These are phyloP conservation scores for Campoplex capitator DNA, from an alignment of 2,888 invertebrate genomes.

Conservation along the genomic window DNA sequence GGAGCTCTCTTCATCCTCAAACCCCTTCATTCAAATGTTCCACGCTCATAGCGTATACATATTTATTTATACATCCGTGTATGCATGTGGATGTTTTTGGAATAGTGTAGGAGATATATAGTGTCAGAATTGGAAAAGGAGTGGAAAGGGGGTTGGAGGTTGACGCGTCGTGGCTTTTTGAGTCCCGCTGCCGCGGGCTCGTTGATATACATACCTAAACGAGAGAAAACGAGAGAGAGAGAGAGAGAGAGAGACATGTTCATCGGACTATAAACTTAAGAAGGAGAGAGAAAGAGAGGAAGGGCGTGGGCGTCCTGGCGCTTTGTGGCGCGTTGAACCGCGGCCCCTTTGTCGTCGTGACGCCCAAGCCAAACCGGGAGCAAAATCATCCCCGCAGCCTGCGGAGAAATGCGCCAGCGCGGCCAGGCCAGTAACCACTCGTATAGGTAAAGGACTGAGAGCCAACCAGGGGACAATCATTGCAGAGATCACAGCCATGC, in stretches of 20 bases:
- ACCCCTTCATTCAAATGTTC: slow-evolving; percentile 43
- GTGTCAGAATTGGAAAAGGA: not conserved
- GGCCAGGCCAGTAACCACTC: slow-evolving; percentile 70
- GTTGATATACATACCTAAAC: not conserved
- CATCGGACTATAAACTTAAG: slow-evolving; percentile 37
- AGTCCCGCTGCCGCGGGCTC: slow-evolving; percentile 70
- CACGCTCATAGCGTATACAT: not conserved
- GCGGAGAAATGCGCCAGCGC: slow-evolving; percentile 74
- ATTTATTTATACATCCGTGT: not conserved
- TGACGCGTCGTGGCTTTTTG: slow-evolving; percentile 78
- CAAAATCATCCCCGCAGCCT: slow-evolving; percentile 72
- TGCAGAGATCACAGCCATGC: slow-evolving; percentile 80
- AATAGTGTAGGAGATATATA: slow-evolving; percentile 33
- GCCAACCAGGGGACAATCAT: slow-evolving; percentile 79
- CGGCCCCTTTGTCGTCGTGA: slow-evolving; percentile 82
- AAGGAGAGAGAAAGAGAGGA: slow-evolving; percentile 41
- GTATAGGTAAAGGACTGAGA: slow-evolving; percentile 64
- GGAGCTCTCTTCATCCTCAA: slow-evolving; percentile 48
- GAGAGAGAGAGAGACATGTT: slow-evolving; percentile 25
- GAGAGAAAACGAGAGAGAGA: slow-evolving; percentile 15
- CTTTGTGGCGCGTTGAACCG: slow-evolving; percentile 84
- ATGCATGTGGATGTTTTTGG: not conserved
- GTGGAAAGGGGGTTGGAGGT: slow-evolving; percentile 73
- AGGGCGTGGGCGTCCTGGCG: slow-evolving; percentile 81
- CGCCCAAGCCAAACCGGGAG: slow-evolving; percentile 68